Base-by-base conservation (phyloP, 2,888 invertebrate genomes). In the Apamea anceps region DNA sequence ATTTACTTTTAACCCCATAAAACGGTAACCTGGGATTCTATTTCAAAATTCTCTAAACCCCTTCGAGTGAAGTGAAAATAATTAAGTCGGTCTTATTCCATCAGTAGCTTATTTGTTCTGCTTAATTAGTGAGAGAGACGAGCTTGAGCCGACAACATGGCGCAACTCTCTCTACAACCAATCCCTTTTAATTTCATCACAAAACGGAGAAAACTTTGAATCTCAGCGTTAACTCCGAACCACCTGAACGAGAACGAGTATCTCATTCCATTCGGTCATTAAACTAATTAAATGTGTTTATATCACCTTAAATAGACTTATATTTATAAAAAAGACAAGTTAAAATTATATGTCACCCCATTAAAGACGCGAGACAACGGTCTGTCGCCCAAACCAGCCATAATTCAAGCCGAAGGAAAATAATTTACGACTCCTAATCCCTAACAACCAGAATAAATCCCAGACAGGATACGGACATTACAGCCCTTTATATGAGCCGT, bases 401-500 rank as follows among this genome's bases (percentile, higher is more conserved):
- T 96, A 95, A 95, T 89, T 96, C 94, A 94, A 89, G 88, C 91
- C 87, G 85, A 92, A 93, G 91, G 94, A 94, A 95, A 93, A 96
- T 96, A 96, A 96, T 96, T 96, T 96, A 96, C 91, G 92, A 91
- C 92, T 88, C 90, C 91, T 94, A 94, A 95, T 94, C 93, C 93
- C 89, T 85, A 91, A 91, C 93, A 93, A 92, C 93, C 89, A 92
- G 94, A 93, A 94, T 94, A 94, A 92, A 94, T 94, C 88, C 88
- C 85, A 85, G 89, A 86, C 96, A 94, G 96, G 96, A 96, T 95
- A 93, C 92, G 93, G 91, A 91, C 93, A 91, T 92, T 93, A 91
- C 90, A 89, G 90, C 89, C 91, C 88, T 92, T 92, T 91, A 92
- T 92, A 92, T 90, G 92, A 92, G 93, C 90, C 91, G 93, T 94